Evolutionary conservation across 2,888 invertebrate species (phyloP).

Genomic region (Microctonus hyperodae): DNA sequence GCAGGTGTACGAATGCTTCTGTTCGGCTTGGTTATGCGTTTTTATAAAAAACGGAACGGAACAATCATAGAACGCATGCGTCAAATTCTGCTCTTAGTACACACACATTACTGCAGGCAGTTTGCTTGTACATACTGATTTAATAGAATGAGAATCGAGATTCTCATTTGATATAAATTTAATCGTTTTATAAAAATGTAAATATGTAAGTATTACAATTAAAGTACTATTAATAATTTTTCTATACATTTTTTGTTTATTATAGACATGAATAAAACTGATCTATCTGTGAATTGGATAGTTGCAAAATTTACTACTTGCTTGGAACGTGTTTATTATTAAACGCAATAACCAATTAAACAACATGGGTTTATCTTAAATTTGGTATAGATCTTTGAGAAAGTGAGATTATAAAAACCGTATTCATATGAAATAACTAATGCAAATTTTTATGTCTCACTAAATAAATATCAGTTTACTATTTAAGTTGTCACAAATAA

Average conservation of each 20-base stretch:
- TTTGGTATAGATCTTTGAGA: background rate
- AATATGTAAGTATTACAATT: background rate
- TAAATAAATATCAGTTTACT: background rate
- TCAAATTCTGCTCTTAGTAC: too few species aligned
- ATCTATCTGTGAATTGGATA: conserved; percentile 50
- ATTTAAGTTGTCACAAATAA: conserved; percentile 18
- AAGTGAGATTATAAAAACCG: background rate
- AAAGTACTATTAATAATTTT: background rate
- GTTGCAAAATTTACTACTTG: conserved; percentile 47
- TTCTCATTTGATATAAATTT: background rate
- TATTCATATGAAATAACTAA: background rate
- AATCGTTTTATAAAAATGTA: background rate
- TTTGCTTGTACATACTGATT: too few species aligned
- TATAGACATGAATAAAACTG: conserved; percentile 37
- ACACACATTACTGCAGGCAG: too few species aligned
- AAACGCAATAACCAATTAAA: conserved; percentile 50
- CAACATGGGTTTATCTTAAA: conserved; percentile 49
- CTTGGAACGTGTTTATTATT: conserved; percentile 54
- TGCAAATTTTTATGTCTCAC: background rate
- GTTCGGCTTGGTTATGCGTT: too few species aligned
- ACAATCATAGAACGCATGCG: too few species aligned
- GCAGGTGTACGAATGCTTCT: too few species aligned
- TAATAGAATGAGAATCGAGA: too few species aligned
- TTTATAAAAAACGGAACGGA: too few species aligned
- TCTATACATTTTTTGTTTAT: background rate